Base-by-base conservation (phyloP, 2,113 vertebrate genomes). In the Otus sunia region DNA sequence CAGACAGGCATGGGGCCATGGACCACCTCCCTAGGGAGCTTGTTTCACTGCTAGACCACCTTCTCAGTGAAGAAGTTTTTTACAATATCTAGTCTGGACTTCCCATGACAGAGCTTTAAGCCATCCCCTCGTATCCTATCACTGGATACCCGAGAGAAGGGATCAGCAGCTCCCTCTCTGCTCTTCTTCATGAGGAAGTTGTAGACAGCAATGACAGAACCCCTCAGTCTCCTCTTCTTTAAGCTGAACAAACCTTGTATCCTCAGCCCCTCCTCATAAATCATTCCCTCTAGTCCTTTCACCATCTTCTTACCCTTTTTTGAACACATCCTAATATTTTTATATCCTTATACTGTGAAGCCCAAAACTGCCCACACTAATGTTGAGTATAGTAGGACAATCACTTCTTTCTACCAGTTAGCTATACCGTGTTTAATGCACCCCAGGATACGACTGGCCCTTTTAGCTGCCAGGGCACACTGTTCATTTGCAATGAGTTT, bases 91-190 rank as follows among this genome's bases (percentile, higher is more conserved):
- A 45, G 2, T 43, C 34, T 27, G 10, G 27, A 45, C 14, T 50
- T 55, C 10, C 6, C 4, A 22, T 59, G 32, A 81, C 21, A 73
- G 7, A 76, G 16, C 15, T 58, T 43, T 55, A 72, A 80, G 13
- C 12, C 11, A 59, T 29, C 0, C 12, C 1, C 8, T 80, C 1
- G 3, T 17, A 19, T 49, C 6, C 7, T 84, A 3, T n/a, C 21
- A 50, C 4, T 0, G 3, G 39, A 60, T 26, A 78, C 16, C 21
- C 66, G 16, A 74, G 10, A 29, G 34, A 53, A 53, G 23, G 21
- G 34, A 39, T 62, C 37, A 29, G 22, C 13, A 62, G 19, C 56
- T 77, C 21, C 21, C 23, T 30, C 23, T 62, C 30, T 3, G 2
- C 34, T 47, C 29, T 15, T 15, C 7, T 1, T 39, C 12, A 25